phyloP scores from a whole-genome alignment of 2,888 invertebrate genomes.

The Papilio gigon region DNA sequence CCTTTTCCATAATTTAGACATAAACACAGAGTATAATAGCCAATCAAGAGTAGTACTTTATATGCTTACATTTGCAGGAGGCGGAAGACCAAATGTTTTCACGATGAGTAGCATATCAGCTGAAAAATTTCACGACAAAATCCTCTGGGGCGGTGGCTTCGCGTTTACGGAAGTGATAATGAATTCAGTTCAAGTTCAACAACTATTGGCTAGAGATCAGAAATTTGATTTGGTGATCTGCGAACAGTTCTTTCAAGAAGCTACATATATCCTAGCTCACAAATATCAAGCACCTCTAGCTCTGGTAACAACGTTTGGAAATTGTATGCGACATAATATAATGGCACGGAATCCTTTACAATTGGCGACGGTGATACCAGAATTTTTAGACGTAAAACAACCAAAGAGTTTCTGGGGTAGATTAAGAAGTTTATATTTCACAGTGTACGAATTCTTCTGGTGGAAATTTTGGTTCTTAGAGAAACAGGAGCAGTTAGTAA shows the following conservation, averaged over 20 bases:
- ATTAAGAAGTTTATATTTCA: conserved; percentile 75
- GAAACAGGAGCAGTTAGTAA: conserved; percentile 65
- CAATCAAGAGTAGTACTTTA: conserved; percentile 14
- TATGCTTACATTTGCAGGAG: conserved; percentile 55
- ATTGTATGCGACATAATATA: conserved; percentile 72
- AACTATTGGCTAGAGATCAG: conserved; percentile 61
- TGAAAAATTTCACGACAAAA: conserved; percentile 63
- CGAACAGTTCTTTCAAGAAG: conserved; percentile 79
- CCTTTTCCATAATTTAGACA: neutral
- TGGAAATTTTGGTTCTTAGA: conserved; percentile 70
- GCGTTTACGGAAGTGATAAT: conserved; percentile 65
- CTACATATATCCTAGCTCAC: conserved; percentile 69
- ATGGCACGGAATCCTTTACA: conserved; percentile 69
- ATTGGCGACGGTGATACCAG: conserved; percentile 64
- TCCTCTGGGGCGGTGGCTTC: conserved; percentile 67
- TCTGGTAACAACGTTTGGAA: conserved; percentile 70
- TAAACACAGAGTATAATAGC: neutral
- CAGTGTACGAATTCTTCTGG: conserved; percentile 67
- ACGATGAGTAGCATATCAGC: conserved; percentile 65
- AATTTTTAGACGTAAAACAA: conserved; percentile 66
- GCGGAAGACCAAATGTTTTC: conserved; percentile 69
- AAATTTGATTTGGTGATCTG: conserved; percentile 74
- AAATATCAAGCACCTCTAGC: conserved; percentile 73
- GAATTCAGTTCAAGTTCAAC: conserved; percentile 61
- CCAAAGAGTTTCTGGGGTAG: conserved; percentile 80